Evolutionary conservation across 2,888 invertebrate genomes (phyloP).

Genomic region (Tanypteryx hageni): DNA sequence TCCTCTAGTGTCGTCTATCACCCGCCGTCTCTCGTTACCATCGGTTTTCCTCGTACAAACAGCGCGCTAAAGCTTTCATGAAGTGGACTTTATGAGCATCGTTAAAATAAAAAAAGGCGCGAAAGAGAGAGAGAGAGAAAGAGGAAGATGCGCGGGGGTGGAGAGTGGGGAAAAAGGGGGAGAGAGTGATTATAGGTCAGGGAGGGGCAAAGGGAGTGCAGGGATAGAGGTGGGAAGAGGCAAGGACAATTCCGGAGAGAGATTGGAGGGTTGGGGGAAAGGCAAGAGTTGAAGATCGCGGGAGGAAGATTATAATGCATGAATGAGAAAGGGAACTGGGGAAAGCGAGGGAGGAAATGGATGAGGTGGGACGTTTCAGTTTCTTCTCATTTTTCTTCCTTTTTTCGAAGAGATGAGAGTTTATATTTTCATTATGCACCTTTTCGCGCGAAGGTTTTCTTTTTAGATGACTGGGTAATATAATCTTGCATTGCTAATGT

Average conservation of each 20-base stretch:
- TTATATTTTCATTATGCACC: slow-evolving; percentile 11
- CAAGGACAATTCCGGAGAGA: not conserved
- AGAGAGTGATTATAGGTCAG: not conserved
- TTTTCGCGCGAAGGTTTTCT: not conserved
- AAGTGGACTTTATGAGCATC: slow-evolving; percentile 45
- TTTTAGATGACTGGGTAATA: not conserved
- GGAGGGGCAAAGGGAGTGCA: not conserved
- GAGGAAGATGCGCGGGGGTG: not conserved
- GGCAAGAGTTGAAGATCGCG: not conserved
- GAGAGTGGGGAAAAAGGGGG: not conserved
- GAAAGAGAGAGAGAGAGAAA: not conserved
- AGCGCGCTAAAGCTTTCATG: slow-evolving; percentile 50
- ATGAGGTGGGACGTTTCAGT: not conserved
- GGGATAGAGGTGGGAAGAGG: not conserved
- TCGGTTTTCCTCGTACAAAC: not conserved
- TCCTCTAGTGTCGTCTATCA: not conserved
- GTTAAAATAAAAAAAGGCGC: slow-evolving; percentile 14
- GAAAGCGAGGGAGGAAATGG: not conserved
- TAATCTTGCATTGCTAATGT: not conserved
- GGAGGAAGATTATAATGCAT: not conserved
- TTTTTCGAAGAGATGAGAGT: slow-evolving; percentile 17
- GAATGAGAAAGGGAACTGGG: not conserved
- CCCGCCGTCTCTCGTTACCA: not conserved
- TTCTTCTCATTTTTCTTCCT: not conserved
- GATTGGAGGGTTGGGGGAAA: not conserved